Conservation (phyloP, 2,113 vertebrate species). For the Ciconia boyciana region DNA sequence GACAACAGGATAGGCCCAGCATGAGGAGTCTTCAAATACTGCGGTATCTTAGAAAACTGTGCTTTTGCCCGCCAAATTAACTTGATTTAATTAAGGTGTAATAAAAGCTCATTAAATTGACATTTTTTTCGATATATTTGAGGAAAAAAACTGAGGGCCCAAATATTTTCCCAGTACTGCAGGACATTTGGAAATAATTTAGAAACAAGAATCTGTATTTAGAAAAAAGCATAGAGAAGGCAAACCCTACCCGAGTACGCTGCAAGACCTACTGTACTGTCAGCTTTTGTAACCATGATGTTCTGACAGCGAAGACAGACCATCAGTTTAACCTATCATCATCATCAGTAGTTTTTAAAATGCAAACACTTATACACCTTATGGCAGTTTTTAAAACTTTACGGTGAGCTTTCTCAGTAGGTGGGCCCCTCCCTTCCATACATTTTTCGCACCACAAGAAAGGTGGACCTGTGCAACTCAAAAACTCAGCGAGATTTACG, state of each 20-base stretch:
- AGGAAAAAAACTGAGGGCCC: background rate
- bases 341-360: rapidly evolving
- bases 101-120: background rate
- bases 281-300: background rate
- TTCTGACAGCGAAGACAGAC: background rate
- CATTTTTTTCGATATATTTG: too few relatives aligned
- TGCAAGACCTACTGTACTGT: background rate
- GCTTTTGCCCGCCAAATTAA: background rate
- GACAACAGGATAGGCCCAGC: background rate
- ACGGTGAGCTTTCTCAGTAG: rapidly evolving
- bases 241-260: rapidly evolving
- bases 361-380: too few relatives aligned
- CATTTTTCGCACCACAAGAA: rapidly evolving
- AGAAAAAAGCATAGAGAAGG: background rate
- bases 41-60: background rate
- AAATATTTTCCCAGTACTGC: background rate
- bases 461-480: background rate
- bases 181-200: background rate
- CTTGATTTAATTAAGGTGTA: background rate
- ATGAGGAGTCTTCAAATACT: background rate
- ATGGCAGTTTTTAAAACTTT: background rate
- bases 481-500: too few relatives aligned
- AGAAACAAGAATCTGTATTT: background rate
- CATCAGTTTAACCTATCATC: rapidly evolving
- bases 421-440: rapidly evolving